phyloP scores from a whole-genome alignment of 2,113 vertebrate genomes.

The Takifugu flavidus region DNA sequence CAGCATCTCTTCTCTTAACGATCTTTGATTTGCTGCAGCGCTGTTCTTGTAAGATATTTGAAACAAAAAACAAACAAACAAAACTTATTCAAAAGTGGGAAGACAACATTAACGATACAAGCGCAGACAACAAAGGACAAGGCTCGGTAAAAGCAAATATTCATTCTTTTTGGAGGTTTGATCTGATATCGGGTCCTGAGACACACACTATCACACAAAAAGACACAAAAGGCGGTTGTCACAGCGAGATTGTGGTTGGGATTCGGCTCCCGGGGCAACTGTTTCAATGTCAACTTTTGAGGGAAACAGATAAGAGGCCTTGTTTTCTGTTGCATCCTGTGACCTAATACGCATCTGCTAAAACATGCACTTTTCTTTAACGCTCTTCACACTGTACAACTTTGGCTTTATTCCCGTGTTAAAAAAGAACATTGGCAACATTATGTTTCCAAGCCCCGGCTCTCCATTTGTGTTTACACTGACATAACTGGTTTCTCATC shows the following conservation, averaged over 20 bases:
- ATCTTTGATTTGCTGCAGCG: background rate
- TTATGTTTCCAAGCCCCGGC: background rate
- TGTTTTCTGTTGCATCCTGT: conserved; percentile 42
- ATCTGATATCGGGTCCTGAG: conserved; percentile 54
- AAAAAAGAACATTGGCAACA: background rate
- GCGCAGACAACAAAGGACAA: background rate
- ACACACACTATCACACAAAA: conserved; percentile 32
- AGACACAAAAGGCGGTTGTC: conserved; percentile 36
- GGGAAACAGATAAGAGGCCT: conserved; percentile 31
- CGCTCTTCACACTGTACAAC: background rate
- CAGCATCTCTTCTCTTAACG: background rate
- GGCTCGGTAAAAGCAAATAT: background rate
- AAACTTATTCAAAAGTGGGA: too few relatives aligned
- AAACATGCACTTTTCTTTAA: conserved; percentile 26
- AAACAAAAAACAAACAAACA: too few relatives aligned
- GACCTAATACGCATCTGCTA: conserved; percentile 39
- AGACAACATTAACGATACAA: too few relatives aligned
- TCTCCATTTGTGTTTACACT: background rate
- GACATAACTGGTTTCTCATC: background rate
- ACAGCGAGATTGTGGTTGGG: conserved; percentile 29
- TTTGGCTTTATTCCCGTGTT: background rate
- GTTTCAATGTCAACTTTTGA: conserved; percentile 25
- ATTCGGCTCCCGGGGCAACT: conserved; percentile 38
- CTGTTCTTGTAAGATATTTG: too few relatives aligned
- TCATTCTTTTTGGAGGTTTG: conserved; percentile 33